Evolutionary conservation across 2,888 invertebrate genomes (phyloP).

Genomic region (Toxonevra muliebris): DNA sequence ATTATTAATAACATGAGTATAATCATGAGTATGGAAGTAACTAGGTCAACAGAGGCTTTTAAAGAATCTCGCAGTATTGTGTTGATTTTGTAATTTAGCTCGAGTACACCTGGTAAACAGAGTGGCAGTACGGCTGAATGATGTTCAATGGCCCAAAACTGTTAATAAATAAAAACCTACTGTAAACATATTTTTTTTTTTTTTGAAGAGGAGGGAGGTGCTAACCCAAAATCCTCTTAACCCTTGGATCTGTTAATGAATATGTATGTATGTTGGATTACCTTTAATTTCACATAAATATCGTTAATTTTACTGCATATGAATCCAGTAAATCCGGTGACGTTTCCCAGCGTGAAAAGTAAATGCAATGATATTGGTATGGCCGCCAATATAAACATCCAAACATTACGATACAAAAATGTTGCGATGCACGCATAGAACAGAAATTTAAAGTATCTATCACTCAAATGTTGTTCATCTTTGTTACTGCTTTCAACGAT

Average conservation of each 20-base stretch:
- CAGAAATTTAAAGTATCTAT: constrained; percentile 78
- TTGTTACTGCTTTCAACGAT: constrained; percentile 33
- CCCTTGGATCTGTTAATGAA: not conserved
- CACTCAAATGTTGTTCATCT: constrained; percentile 69
- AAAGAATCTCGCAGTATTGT: constrained; percentile 71
- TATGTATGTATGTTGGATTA: not conserved
- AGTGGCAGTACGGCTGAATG: constrained; percentile 77
- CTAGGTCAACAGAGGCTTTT: constrained; percentile 83
- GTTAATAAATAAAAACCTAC: constrained; percentile 43
- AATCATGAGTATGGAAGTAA: constrained; percentile 87
- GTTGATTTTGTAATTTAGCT: constrained; percentile 74
- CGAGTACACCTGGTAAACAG: constrained; percentile 79
- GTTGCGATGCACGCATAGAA: constrained; percentile 85
- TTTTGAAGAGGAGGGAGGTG: not conserved
- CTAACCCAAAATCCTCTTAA: constrained; percentile 43
- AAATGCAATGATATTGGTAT: constrained; percentile 72
- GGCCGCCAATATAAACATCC: constrained; percentile 80
- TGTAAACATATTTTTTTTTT: too few relatives aligned
- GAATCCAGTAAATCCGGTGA: constrained; percentile 58
- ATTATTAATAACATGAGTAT: constrained; percentile 83
- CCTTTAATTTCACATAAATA: constrained; percentile 42
- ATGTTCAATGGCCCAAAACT: constrained; percentile 67
- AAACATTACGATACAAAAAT: constrained; percentile 86
- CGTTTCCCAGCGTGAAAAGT: constrained; percentile 51
- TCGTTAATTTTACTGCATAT: constrained; percentile 49